These are phyloP conservation scores for Tokudaia tokunoshimensis DNA, from an alignment of 2,797 vertebrate species.

Conservation along the genomic window DNA sequence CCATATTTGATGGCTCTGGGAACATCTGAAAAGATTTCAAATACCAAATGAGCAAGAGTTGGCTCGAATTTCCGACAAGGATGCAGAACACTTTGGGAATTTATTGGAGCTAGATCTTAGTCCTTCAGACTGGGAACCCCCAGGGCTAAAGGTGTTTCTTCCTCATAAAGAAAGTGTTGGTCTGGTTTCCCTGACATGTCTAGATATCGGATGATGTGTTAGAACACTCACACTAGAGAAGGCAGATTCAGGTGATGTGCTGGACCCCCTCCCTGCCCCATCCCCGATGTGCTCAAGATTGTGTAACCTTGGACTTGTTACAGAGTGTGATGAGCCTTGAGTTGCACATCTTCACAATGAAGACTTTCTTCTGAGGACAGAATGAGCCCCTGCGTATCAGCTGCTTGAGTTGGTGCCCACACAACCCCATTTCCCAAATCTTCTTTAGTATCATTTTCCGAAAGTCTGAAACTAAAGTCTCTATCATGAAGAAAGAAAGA, in stretches of 20 bases:
- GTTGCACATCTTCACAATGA: background rate
- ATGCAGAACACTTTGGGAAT: background rate
- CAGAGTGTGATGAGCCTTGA: background rate
- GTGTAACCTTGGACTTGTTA: background rate
- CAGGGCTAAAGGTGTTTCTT: background rate
- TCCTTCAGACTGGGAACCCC: background rate
- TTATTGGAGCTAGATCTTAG: background rate
- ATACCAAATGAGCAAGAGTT: background rate
- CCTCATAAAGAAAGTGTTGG: background rate
- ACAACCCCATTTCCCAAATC: background rate
- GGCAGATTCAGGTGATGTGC: background rate
- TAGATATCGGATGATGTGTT: background rate
- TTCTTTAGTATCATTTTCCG: background rate
- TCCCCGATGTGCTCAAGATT: background rate
- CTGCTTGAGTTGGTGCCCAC: background rate
- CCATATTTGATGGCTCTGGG: background rate
- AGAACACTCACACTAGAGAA: background rate
- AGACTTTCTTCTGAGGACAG: background rate
- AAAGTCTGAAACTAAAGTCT: background rate
- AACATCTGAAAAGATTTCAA: background rate
- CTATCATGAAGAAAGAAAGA: background rate
- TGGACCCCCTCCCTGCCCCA: background rate
- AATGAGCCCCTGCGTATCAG: background rate
- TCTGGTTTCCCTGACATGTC: background rate
- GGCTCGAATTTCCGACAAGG: conserved; percentile 29